Conservation (phyloP, 2,797 vertebrate species). For the Galago senegalensis region DNA sequence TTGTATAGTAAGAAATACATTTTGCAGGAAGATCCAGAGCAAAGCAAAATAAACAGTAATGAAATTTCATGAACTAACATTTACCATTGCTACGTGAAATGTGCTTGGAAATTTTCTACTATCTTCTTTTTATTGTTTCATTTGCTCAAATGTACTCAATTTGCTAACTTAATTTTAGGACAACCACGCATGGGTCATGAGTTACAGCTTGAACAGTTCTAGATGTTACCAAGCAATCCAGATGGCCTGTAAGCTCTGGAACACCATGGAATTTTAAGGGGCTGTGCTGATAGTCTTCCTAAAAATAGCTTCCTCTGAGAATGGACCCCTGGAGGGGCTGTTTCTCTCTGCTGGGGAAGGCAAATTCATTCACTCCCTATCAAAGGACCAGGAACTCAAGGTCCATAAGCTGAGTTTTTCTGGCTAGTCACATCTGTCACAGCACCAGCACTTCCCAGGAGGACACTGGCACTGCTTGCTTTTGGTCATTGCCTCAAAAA, state of each 20-base stretch:
- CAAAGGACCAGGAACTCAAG: background rate
- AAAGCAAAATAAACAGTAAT: background rate
- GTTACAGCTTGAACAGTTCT: conserved; percentile 2
- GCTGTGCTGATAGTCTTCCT: too few species aligned
- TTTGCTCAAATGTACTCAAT: conserved; percentile 12
- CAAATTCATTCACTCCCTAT: background rate
- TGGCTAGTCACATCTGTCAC: background rate
- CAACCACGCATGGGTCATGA: background rate
- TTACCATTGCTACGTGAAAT: background rate
- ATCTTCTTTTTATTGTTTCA: conserved; percentile 7
- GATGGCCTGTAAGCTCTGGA: background rate
- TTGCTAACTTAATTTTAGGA: conserved; percentile 49
- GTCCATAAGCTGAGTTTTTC: background rate
- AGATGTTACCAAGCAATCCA: background rate
- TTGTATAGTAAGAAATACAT: background rate
- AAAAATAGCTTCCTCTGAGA: too few species aligned
- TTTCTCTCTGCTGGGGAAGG: background rate
- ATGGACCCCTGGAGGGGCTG: background rate
- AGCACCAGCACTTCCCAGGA: background rate
- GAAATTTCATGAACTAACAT: background rate
- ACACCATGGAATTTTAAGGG: too few species aligned
- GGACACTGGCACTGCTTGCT: conserved; percentile 21
- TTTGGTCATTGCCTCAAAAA: conserved; percentile 51
- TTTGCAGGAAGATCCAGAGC: background rate
- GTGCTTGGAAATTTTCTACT: conserved; percentile 13